phyloP scores from a whole-genome alignment of 2,888 invertebrate genomes.

The Phoronis australis region DNA sequence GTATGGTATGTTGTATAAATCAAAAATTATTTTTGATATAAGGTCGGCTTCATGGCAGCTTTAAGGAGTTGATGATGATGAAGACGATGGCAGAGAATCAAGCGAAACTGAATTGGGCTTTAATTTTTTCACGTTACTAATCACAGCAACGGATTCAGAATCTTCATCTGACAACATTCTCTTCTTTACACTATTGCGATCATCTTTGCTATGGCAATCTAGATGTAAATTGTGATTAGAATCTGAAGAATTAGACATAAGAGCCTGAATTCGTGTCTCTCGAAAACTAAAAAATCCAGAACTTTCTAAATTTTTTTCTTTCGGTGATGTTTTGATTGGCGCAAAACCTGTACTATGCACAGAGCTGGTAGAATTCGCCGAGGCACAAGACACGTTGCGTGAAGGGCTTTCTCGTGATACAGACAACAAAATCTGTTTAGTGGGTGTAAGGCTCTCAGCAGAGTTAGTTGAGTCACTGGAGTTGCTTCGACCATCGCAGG shows the following conservation, averaged over 20 bases:
- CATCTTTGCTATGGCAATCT: no score
- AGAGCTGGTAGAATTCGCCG: slow-evolving; percentile 26
- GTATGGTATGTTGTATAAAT: no score
- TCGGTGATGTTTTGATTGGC: slow-evolving; percentile 13
- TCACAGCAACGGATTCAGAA: no score
- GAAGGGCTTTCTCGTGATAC: not conserved
- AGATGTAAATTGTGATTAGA: no score
- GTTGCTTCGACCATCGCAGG: slow-evolving; percentile 33
- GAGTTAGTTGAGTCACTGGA: slow-evolving; percentile 42
- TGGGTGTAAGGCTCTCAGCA: slow-evolving; percentile 19
- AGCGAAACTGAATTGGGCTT: no score
- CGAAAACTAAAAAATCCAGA: not conserved
- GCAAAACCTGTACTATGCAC: slow-evolving; percentile 37
- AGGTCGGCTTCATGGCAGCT: no score
- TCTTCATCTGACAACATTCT: no score
- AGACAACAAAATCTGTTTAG: slow-evolving; percentile 11
- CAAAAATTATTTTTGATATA: no score
- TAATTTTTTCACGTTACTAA: no score
- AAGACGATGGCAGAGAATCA: no score
- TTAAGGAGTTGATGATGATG: no score
- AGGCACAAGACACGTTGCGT: slow-evolving; percentile 27
- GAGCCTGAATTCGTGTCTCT: not conserved
- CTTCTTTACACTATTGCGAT: no score
- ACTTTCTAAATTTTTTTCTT: not conserved
- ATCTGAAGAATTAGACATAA: not conserved